Evolutionary conservation across 2,797 vertebrate species (phyloP), one percentile per base, ranked within the genome.

Genomic region (Trematomus bernacchii): DNA sequence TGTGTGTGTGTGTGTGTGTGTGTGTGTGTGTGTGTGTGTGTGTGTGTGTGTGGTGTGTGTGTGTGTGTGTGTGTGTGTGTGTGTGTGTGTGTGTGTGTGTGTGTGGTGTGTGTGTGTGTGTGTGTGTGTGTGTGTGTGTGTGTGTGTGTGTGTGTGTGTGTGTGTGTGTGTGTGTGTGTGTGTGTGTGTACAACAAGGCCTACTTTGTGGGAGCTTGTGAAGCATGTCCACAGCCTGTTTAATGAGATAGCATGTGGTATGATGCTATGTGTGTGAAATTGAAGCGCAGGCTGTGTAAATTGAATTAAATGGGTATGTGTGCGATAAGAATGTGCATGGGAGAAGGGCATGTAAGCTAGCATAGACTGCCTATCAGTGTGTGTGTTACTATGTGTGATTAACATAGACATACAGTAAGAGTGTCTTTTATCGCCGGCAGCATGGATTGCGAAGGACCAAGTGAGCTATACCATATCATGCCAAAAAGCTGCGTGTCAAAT

Each of bases 211-310:
- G 58, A 70, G 66, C 68, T 57, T 79, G 77, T 88, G 87, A 90
- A 86, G 87, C 89, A 75, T 87, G 82, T 84, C 82, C 74, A 51
- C 61, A 62, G 79, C 71, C 82, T 84, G 73, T 87, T 89, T 92
- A 92, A 93, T 90, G 74, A 93, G 88, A 86, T 79, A 90, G 82
- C 88, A 83, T 88, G 88, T 82, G 92, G 72, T 86, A 73, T 62
- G 83, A 91, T 85, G 85, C 71, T 83, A 80, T 82, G 88, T 85
- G 84, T 91, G 88, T 87, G 76, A 92, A 91, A 92, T 84, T 87
- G 82, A 82, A 77, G 84, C 55, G 27, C 66, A 3, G 69, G 64
- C 74, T 85, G 87, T 88, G 77, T 86, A 87, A 92, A 92, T 90
- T 93, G 79, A 90, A 93, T 94, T 88, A 91, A 90, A 89, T 37